phyloP scores from a whole-genome alignment of 1,140 invertebrate genomes.

The Metopolophium dirhodum region DNA sequence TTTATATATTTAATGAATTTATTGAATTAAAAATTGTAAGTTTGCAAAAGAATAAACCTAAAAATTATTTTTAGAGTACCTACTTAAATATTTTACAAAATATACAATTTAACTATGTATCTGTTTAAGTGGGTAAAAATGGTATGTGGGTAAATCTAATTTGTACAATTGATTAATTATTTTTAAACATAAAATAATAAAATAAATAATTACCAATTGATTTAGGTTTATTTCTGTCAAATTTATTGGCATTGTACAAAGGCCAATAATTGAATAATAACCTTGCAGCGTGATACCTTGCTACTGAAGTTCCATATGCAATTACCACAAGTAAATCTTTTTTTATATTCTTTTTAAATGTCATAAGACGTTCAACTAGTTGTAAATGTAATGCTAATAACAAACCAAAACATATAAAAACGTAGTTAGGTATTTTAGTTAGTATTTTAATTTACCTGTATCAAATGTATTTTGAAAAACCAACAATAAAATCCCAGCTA shows the following conservation, averaged over 20 bases:
- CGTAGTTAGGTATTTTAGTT: background rate
- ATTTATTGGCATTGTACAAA: conserved; percentile 92
- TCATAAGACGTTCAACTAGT: conserved; percentile 93
- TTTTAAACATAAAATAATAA: background rate
- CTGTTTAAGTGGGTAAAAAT: background rate
- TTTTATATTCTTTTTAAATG: conserved; percentile 84
- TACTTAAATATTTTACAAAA: too few relatives aligned
- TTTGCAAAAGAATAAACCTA: too few relatives aligned
- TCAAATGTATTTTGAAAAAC: conserved; percentile 58
- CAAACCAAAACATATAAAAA: background rate
- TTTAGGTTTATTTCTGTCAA: conserved; percentile 73
- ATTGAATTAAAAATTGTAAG: too few relatives aligned
- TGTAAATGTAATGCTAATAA: conserved; percentile 88
- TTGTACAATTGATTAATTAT: background rate
- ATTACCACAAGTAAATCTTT: conserved; percentile 96
- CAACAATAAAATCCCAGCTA: conserved; percentile 51
- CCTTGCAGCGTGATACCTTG: conserved; percentile 91
- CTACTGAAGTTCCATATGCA: conserved; percentile 92
- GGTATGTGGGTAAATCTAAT: background rate
- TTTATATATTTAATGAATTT: too few relatives aligned
- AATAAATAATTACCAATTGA: conserved; percentile 43
- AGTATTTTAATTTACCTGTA: conserved; percentile 19
- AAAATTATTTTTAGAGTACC: too few relatives aligned
- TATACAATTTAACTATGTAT: background rate
- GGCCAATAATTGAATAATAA: conserved; percentile 99